A percentile compares a stretch with the other conserved stretches of the same genome.
Conservation (phyloP, 2,888 invertebrate genomes). For the Amitus sp. region DNA sequence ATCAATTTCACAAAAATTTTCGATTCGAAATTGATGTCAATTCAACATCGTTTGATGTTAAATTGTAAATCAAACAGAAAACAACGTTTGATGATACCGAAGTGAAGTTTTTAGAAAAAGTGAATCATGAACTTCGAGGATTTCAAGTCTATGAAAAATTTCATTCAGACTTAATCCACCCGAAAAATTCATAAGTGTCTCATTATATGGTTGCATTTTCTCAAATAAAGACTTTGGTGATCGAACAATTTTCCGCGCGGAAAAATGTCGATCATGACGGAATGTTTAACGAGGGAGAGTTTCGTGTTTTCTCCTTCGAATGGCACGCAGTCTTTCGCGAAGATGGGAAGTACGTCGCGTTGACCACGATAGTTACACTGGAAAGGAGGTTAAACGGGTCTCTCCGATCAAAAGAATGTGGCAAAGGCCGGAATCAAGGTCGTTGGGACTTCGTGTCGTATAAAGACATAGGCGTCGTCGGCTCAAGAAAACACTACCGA, state of each 20-base stretch:
- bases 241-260: neutral
- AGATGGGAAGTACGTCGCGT: constrained; percentile 1
- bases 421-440: constrained; percentile 60
- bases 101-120: too few relatives aligned
- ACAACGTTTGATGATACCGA: too few relatives aligned
- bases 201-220: too few relatives aligned
- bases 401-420: constrained; percentile 50
- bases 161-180: too few relatives aligned
- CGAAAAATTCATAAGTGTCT: too few relatives aligned
- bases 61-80: too few relatives aligned
- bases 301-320: constrained; percentile 1
- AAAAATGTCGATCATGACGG: neutral
- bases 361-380: constrained; percentile 17
- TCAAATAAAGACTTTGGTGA: too few relatives aligned
- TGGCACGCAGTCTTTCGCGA: neutral
- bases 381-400: constrained; percentile 50
- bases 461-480: constrained; percentile 24
- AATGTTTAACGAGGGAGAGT: neutral
- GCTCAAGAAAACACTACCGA: constrained; percentile 12
- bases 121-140: too few relatives aligned
- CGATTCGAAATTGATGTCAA: too few relatives aligned
- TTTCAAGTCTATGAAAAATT: too few relatives aligned
- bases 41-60: too few relatives aligned
- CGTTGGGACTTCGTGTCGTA: constrained; percentile 37
- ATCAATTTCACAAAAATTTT: too few relatives aligned